A percentile compares a stretch with the other conserved stretches of the same genome.
Evolutionary conservation across 2,113 vertebrate species (phyloP).

Genomic region (Hypomesus transpacificus): DNA sequence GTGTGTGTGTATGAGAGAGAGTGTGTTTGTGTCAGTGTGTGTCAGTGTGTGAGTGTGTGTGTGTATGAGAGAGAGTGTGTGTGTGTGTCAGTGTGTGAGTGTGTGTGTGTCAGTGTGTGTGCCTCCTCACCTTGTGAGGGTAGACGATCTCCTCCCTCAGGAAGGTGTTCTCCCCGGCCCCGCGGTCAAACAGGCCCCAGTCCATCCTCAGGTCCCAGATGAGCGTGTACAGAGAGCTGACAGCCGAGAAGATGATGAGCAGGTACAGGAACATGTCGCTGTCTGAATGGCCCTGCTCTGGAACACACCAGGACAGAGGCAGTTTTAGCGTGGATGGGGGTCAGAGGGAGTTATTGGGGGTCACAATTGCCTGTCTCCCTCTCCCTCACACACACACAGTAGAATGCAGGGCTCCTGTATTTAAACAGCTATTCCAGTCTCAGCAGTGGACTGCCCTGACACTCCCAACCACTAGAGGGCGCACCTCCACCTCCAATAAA

Average conservation of each 20-base stretch:
- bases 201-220: conserved; percentile 99
- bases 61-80: conserved; percentile 1
- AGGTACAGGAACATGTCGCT: conserved; percentile 92
- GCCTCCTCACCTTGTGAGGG: conserved; percentile 86
- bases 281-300: conserved; percentile 85
- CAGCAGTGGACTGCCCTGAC: too few species aligned
- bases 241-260: conserved; percentile 85
- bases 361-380: too few species aligned
- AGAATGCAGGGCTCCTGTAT: too few species aligned
- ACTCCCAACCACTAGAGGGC: conserved; percentile 61
- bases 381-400: not conserved
- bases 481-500: conserved; percentile 10
- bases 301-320: conserved; percentile 10
- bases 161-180: conserved; percentile 96
- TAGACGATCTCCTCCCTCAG: conserved; percentile 98
- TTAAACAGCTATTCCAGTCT: not conserved
- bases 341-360: too few species aligned
- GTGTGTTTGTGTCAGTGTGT: not conserved
- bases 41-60: conserved; percentile 9
- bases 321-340: too few species aligned
- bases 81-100: conserved; percentile 3
- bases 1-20: not conserved
- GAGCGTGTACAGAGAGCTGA: conserved; percentile 95
- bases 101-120: conserved; percentile 6
- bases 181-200: conserved; percentile 97